These are phyloP conservation scores for Etheostoma cragini DNA, from an alignment of 2,113 vertebrate species.

Conservation along the genomic window DNA sequence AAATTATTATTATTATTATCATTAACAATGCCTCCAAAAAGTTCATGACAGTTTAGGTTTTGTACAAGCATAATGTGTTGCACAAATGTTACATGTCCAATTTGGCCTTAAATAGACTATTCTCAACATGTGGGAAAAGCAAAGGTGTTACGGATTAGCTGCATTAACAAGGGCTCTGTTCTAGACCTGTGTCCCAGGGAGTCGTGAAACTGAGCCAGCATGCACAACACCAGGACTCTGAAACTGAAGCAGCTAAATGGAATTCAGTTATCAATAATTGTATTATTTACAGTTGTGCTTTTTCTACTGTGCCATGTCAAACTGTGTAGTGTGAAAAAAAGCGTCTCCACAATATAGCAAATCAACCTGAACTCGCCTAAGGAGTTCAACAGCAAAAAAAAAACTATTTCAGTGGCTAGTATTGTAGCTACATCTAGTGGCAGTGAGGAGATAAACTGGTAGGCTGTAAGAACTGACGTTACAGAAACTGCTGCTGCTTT, in stretches of 20 bases:
- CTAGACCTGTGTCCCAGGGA: background rate
- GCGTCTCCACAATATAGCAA: background rate
- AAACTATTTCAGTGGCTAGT: background rate
- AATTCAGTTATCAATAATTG: background rate
- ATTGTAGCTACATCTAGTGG: constrained; percentile 60
- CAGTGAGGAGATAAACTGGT: background rate
- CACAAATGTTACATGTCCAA: background rate
- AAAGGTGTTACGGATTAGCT: background rate
- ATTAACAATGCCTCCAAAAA: background rate
- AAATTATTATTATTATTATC: too few species aligned
- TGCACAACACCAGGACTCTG: background rate
- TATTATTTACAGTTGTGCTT: background rate
- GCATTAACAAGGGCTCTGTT: background rate
- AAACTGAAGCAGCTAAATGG: background rate
- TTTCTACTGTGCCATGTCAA: background rate
- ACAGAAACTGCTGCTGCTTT: background rate
- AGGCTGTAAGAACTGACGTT: background rate
- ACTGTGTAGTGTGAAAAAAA: background rate
- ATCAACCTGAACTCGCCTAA: background rate
- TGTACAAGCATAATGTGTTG: background rate
- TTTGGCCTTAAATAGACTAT: background rate
- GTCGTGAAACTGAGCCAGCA: background rate
- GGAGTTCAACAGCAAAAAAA: too few species aligned
- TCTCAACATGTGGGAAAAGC: background rate
- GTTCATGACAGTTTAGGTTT: background rate